phyloP scores from a whole-genome alignment of 2,888 invertebrate species.

The Acanthacorydalis orientalis region DNA sequence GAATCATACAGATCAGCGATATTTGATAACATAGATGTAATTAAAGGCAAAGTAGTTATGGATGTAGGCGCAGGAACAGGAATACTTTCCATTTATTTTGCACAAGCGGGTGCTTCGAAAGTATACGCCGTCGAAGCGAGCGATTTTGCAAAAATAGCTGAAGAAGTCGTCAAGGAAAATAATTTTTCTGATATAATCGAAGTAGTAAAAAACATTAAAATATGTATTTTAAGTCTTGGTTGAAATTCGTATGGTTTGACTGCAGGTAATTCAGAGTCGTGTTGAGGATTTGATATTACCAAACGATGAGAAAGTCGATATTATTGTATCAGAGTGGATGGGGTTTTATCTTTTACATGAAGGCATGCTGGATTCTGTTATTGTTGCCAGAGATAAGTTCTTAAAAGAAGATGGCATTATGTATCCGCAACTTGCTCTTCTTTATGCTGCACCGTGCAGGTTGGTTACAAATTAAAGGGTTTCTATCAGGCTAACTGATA shows the following conservation, averaged over 20 bases:
- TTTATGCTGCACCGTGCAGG: slow-evolving; percentile 43
- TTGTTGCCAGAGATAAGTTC: slow-evolving; percentile 66
- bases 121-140: slow-evolving; percentile 79
- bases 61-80: slow-evolving; percentile 81
- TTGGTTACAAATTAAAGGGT: slow-evolving; percentile 10
- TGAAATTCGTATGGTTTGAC: slow-evolving; percentile 7
- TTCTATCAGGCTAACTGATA: too few relatives aligned
- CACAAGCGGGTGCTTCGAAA: slow-evolving; percentile 73
- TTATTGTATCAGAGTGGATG: slow-evolving; percentile 96
- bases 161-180: slow-evolving; percentile 54
- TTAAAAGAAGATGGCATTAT: slow-evolving; percentile 53
- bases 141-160: slow-evolving; percentile 43
- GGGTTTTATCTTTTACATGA: slow-evolving; percentile 91
- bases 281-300: slow-evolving; percentile 55
- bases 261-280: slow-evolving; percentile 51
- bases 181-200: slow-evolving; percentile 45
- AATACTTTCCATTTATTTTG: slow-evolving; percentile 79
- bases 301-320: slow-evolving; percentile 58
- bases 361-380: slow-evolving; percentile 85
- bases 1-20: slow-evolving; percentile 70
- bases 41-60: slow-evolving; percentile 64
- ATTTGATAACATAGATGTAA: slow-evolving; percentile 40
- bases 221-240: neutral
- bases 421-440: slow-evolving; percentile 58
- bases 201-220: slow-evolving; percentile 22